Evolutionary conservation across 2,888 invertebrate genomes (phyloP).

Genomic region (Rhamnusium bicolor): DNA sequence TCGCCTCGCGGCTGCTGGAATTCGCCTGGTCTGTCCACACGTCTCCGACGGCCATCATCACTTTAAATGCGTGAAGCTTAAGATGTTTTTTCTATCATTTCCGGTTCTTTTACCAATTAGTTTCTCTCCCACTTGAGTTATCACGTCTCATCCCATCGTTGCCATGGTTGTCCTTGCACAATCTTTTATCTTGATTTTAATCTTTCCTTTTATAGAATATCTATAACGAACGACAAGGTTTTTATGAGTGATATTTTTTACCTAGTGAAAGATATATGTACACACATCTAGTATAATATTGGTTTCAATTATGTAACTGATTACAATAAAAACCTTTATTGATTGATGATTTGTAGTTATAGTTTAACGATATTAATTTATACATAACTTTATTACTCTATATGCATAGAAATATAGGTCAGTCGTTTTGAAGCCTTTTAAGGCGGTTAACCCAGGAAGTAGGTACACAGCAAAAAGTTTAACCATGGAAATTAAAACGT

Average conservation of each 20-base stretch:
- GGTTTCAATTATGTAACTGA: neutral
- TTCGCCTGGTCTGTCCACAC: neutral
- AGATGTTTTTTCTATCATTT: constrained; percentile 63
- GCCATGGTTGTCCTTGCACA: constrained; percentile 42
- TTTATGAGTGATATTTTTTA: neutral
- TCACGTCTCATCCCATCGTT: constrained; percentile 28
- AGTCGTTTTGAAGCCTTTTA: neutral
- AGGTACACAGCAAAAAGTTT: neutral
- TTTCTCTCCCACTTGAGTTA: constrained; percentile 57
- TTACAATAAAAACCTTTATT: neutral
- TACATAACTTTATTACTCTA: neutral
- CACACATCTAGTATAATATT: neutral
- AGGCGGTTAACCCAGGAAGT: neutral
- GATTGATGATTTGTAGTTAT: neutral
- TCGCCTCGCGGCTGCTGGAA: constrained; percentile 59
- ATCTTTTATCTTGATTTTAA: constrained; percentile 31
- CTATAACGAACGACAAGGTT: neutral
- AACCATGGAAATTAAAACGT: neutral
- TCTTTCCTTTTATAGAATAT: constrained; percentile 10
- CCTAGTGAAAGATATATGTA: neutral
- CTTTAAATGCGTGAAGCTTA: neutral
- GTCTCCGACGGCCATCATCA: neutral
- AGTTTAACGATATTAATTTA: neutral
- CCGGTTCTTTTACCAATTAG: constrained; percentile 67
- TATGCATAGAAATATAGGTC: neutral